Percentiles rank a stretch among this genome's conserved stretches.
Evolutionary conservation across 2,113 vertebrate species (phyloP).

Genomic region (Tragelaphus buxtoni): DNA sequence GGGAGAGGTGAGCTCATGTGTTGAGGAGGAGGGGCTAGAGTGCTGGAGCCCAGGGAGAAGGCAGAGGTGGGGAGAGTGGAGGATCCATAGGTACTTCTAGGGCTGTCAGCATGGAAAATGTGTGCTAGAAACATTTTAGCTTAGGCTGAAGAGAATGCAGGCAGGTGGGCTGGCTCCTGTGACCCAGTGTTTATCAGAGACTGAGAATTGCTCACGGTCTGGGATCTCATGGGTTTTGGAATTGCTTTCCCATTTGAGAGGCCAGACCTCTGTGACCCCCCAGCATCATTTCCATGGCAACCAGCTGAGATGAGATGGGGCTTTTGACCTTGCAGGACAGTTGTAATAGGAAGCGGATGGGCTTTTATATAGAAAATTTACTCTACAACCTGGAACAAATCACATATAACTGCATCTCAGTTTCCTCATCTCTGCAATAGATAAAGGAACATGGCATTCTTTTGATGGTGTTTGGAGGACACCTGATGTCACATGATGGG

Average conservation of each 20-base stretch:
- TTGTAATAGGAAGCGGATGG: neutral
- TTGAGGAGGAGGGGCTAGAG: neutral
- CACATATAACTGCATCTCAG: neutral
- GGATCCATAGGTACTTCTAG: neutral
- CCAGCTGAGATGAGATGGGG: neutral
- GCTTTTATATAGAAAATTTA: neutral
- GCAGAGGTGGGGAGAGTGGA: neutral
- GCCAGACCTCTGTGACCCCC: neutral
- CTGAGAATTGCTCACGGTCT: accelerated
- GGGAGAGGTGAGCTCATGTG: accelerated
- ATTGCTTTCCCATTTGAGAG: neutral
- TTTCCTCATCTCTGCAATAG: neutral
- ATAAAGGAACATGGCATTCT: neutral
- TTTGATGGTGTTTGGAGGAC: neutral
- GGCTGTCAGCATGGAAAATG: neutral
- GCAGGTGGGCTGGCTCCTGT: neutral
- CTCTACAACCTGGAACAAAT: neutral
- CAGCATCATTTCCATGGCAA: neutral
- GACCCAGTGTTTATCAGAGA: neutral
- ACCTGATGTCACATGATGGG: neutral
- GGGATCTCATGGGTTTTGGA: neutral
- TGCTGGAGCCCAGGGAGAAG: neutral
- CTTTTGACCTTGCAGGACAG: neutral
- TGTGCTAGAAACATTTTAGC: neutral
- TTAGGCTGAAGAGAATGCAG: neutral